Evolutionary conservation across 2,797 vertebrate species (phyloP).

Genomic region (Urophycis tenuis): DNA sequence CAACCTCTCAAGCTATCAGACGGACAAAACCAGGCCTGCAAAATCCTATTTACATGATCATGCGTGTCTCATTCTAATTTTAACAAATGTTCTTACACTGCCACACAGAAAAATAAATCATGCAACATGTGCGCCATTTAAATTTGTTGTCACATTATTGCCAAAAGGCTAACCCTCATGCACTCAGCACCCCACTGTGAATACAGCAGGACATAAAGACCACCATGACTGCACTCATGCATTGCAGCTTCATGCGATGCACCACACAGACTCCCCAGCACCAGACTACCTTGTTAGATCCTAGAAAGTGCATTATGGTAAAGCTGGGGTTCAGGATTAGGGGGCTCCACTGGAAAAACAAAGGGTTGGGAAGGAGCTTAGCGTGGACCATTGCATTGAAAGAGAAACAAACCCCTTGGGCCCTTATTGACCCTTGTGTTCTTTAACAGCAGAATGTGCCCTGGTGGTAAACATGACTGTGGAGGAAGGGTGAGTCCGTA

Average conservation of each 20-base stretch:
- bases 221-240: conserved; percentile 56
- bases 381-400: conserved; percentile 29
- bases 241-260: conserved; percentile 73
- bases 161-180: conserved; percentile 17
- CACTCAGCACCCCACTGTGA: conserved; percentile 24
- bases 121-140: conserved; percentile 12
- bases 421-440: conserved; percentile 17
- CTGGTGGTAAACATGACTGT: neutral
- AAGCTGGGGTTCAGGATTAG: conserved; percentile 99
- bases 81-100: conserved; percentile 18
- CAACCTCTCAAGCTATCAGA: conserved; percentile 30
- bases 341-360: conserved; percentile 95
- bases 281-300: conserved; percentile 92
- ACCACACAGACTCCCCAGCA: conserved; percentile 54
- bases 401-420: conserved; percentile 6
- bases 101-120: neutral
- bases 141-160: neutral
- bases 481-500: neutral
- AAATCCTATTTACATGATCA: conserved; percentile 21
- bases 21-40: conserved; percentile 21
- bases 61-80: conserved; percentile 20
- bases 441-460: conserved; percentile 13
- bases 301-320: conserved; percentile 99
- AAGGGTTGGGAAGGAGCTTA: conserved; percentile 53
- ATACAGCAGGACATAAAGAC: conserved; percentile 35